phyloP scores from a whole-genome alignment of 1,140 invertebrate genomes.

The Leptinotarsa lineolata region DNA sequence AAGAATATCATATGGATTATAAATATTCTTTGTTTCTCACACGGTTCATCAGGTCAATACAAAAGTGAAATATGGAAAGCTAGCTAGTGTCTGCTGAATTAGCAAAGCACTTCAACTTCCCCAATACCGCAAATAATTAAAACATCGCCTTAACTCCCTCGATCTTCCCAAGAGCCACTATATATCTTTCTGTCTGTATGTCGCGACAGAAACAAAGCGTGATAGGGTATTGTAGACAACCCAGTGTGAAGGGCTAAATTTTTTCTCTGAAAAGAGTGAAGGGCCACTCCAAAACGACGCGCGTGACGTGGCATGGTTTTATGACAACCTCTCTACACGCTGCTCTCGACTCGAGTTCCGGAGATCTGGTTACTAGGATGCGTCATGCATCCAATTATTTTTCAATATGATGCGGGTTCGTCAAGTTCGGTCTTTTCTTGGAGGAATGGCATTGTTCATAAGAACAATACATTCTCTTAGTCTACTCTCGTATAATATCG shows the following conservation, averaged over 20 bases:
- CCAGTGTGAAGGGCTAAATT: background rate
- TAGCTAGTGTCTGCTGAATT: too few species aligned
- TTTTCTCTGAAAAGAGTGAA: background rate
- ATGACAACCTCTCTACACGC: background rate
- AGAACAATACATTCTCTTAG: too few species aligned
- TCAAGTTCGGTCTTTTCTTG: background rate
- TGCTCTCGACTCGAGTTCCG: constrained; percentile 13
- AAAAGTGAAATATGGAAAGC: too few species aligned
- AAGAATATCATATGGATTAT: too few species aligned
- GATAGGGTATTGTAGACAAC: constrained; percentile 13
- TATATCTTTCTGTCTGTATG: background rate
- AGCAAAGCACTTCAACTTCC: background rate
- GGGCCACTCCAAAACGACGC: background rate
- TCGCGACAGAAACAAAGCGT: constrained; percentile 14
- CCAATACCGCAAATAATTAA: background rate
- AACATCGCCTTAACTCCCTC: background rate
- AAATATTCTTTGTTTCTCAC: too few species aligned
- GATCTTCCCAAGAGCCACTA: background rate
- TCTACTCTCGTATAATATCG: too few species aligned
- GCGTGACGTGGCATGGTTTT: constrained; percentile 13
- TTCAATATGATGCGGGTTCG: constrained; percentile 4
- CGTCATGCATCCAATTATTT: constrained; percentile 24
- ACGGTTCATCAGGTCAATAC: too few species aligned
- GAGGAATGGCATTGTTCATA: too few species aligned
- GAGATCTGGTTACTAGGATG: constrained; percentile 13